These are phyloP conservation scores for Atherinomorus stipes DNA, from an alignment of 2,113 vertebrate genomes.

Conservation along the genomic window DNA sequence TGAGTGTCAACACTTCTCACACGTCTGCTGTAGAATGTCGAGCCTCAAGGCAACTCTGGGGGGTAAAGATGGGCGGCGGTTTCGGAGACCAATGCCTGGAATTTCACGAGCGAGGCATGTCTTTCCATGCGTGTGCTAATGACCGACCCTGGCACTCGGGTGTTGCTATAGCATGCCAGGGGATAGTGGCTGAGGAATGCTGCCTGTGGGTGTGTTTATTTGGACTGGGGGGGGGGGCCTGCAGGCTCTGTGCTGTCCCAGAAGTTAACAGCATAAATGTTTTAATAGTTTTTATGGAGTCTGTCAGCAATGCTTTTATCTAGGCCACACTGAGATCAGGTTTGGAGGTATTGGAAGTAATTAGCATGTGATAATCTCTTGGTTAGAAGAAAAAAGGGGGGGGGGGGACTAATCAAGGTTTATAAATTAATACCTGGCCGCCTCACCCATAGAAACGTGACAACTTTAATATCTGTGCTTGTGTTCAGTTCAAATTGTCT, in stretches of 20 bases:
- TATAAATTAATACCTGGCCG: slow-evolving; percentile 19
- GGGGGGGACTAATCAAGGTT: slow-evolving; percentile 14
- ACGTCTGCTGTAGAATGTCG: slow-evolving; percentile 64
- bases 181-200: slow-evolving; percentile 56
- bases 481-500: not conserved
- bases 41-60: slow-evolving; percentile 36
- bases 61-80: slow-evolving; percentile 9
- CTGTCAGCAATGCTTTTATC: slow-evolving; percentile 46
- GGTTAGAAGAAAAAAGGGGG: not conserved
- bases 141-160: slow-evolving; percentile 42
- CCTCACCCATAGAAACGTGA: slow-evolving; percentile 7
- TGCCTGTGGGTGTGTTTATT: slow-evolving; percentile 51
- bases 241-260: slow-evolving; percentile 21
- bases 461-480: not conserved
- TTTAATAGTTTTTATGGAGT: slow-evolving; percentile 44
- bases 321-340: slow-evolving; percentile 48
- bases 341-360: slow-evolving; percentile 43
- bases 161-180: slow-evolving; percentile 8
- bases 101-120: slow-evolving; percentile 56
- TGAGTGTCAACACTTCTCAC: slow-evolving; percentile 20
- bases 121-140: slow-evolving; percentile 57
- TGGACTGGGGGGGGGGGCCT: slow-evolving; percentile 26
- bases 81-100: slow-evolving; percentile 36
- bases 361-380: slow-evolving; percentile 40
- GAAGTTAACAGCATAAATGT: slow-evolving; percentile 44